Evolutionary conservation across 2,797 vertebrate species (phyloP).

Genomic region (Malacoraja senta): DNA sequence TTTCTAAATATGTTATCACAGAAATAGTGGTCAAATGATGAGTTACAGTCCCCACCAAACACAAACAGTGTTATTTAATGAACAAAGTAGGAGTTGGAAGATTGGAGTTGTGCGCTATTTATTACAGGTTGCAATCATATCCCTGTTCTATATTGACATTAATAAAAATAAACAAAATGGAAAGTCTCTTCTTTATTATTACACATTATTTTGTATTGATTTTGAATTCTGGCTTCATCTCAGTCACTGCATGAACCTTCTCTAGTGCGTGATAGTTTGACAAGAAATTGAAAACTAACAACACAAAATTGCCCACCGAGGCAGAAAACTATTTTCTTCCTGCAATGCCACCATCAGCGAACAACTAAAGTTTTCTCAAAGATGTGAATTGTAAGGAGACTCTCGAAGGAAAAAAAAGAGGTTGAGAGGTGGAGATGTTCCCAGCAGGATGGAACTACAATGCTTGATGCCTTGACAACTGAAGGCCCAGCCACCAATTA

Average conservation of each 20-base stretch:
- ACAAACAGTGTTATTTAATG: background rate
- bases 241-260: background rate
- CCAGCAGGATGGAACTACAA: background rate
- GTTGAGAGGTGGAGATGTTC: background rate
- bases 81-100: background rate
- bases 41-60: no score
- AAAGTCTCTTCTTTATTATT: background rate
- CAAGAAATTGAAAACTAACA: background rate
- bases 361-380: background rate
- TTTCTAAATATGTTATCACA: no score
- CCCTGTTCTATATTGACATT: background rate
- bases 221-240: background rate
- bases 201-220: background rate
- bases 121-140: background rate
- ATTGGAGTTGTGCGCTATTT: background rate
- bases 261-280: background rate
- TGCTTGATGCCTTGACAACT: background rate
- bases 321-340: background rate
- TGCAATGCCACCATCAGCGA: background rate
- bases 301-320: background rate
- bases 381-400: background rate
- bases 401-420: background rate
- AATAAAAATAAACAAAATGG: background rate
- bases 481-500: background rate
- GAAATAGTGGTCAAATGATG: no score